Percentiles rank a stretch among this genome's conserved stretches.
These are phyloP conservation scores for Ondatra zibethicus DNA, from an alignment of 2,113 vertebrate genomes.

Conservation along the genomic window DNA sequence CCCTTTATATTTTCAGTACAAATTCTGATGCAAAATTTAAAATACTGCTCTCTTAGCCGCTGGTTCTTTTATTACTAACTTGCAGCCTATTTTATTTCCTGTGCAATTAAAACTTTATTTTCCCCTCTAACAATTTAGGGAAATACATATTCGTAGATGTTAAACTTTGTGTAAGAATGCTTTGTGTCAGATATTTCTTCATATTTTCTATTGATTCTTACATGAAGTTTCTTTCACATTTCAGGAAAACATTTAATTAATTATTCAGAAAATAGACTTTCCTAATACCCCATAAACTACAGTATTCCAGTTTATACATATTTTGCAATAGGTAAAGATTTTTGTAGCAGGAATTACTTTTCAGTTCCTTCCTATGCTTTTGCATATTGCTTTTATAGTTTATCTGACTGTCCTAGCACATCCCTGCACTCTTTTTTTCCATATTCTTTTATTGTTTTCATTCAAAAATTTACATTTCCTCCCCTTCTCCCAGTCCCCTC, in stretches of 20 bases:
- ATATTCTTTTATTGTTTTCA: no score
- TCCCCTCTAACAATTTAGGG: background rate
- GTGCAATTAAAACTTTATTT: background rate
- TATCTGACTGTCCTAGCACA: background rate
- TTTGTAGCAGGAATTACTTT: background rate
- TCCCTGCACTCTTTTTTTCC: no score
- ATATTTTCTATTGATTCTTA: background rate
- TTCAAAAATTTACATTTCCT: no score
- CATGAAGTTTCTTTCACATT: background rate
- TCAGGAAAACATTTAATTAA: background rate
- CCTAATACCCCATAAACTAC: background rate
- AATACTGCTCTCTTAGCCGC: background rate
- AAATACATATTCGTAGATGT: constrained; percentile 1
- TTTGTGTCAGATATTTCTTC: background rate
- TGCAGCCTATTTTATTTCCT: background rate
- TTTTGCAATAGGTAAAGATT: background rate
- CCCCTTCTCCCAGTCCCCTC: no score
- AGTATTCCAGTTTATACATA: background rate
- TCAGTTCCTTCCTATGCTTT: background rate
- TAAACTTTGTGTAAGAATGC: background rate
- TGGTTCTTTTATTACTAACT: background rate
- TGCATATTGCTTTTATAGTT: background rate
- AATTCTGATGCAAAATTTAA: background rate
- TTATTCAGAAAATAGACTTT: background rate
- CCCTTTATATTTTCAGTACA: background rate